Evolutionary conservation across 2,797 vertebrate species (phyloP).

Genomic region (Darevskia mixta): DNA sequence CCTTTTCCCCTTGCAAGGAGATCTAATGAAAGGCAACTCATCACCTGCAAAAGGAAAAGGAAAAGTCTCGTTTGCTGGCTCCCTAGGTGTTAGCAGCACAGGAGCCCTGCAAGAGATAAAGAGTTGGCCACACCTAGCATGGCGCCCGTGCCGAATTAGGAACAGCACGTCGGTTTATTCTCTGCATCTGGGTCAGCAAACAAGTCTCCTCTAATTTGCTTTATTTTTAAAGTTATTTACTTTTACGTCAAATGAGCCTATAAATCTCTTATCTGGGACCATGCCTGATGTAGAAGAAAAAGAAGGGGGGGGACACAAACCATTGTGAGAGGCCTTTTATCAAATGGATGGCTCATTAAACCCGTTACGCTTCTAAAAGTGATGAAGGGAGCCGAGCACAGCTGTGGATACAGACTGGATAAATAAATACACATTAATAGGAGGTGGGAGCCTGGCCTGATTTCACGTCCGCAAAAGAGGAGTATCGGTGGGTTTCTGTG

Average conservation of each 20-base stretch:
- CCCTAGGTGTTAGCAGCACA: background rate
- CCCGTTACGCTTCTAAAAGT: background rate
- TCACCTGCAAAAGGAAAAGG: background rate
- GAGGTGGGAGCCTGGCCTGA: background rate
- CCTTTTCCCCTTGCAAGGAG: background rate
- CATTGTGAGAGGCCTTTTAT: background rate
- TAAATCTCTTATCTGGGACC: background rate
- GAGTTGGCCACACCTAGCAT: background rate
- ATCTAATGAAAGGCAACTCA: background rate
- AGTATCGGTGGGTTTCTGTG: background rate
- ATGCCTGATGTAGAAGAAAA: background rate
- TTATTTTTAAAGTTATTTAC: background rate
- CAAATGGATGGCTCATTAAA: constrained; percentile 19
- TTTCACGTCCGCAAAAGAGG: background rate
- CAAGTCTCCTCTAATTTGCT: background rate
- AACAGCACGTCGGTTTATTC: background rate
- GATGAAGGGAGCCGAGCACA: background rate
- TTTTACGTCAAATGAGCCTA: constrained; percentile 6
- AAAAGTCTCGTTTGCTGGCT: no score
- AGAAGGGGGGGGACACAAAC: background rate
- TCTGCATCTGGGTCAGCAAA: background rate
- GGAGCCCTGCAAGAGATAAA: background rate
- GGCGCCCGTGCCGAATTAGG: background rate
- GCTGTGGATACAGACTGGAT: background rate
- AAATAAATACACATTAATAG: background rate